These are phyloP conservation scores for Gnathonemus echidnorhynchus DNA, from an alignment of 2,113 vertebrate species.

Conservation along the genomic window DNA sequence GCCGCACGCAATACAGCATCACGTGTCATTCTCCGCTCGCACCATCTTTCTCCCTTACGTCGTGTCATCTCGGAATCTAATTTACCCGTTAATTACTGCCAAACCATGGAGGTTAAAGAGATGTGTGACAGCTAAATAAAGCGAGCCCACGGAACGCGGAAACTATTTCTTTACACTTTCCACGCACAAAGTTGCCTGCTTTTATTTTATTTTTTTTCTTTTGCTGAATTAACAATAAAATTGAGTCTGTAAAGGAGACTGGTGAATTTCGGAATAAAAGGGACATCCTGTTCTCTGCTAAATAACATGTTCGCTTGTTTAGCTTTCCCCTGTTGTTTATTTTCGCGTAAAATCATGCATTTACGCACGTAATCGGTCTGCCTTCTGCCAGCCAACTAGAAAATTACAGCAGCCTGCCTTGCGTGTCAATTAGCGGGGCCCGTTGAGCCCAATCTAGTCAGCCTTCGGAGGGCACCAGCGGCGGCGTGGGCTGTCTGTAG, in stretches of 20 bases:
- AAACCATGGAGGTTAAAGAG: conserved; percentile 13
- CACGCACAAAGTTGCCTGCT: not conserved
- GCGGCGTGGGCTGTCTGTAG: not conserved
- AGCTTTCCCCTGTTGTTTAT: conserved; percentile 13
- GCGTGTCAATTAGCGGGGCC: conserved; percentile 43
- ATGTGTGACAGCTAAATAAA: conserved; percentile 14
- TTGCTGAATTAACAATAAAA: conserved; percentile 13
- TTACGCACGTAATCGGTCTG: conserved; percentile 14
- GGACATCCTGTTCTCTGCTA: conserved; percentile 15
- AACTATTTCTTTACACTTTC: conserved; percentile 26
- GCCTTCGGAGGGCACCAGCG: conserved; percentile 28
- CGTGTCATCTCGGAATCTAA: conserved; percentile 36
- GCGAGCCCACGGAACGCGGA: conserved; percentile 13
- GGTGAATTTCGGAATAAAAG: conserved; percentile 2
- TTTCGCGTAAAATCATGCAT: conserved; percentile 20
- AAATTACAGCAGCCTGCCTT: conserved; percentile 34
- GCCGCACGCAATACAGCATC: not conserved
- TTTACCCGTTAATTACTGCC: conserved; percentile 28
- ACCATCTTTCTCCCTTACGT: conserved; percentile 57
- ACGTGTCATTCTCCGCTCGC: conserved; percentile 50
- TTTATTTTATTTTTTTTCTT: not conserved
- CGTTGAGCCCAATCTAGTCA: conserved; percentile 6
- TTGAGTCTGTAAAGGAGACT: not conserved
- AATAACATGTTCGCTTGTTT: conserved; percentile 7
- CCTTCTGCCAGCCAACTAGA: conserved; percentile 19